phyloP scores from a whole-genome alignment of 92 coral and sea anemone genomes.

The Phenganax marumi region DNA sequence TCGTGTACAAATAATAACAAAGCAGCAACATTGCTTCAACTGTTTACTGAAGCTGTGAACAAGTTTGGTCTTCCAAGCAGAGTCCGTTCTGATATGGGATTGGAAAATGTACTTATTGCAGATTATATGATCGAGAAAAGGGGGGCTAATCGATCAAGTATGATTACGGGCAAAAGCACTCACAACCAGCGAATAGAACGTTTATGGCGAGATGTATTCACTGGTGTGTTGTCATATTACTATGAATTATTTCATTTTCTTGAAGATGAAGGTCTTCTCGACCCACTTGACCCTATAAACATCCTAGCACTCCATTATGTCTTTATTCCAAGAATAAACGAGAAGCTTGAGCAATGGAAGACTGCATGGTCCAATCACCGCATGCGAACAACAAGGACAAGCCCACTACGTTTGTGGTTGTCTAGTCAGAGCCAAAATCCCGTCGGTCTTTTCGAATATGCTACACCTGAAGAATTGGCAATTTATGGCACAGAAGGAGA shows the following conservation, averaged over 20 bases:
- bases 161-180: constrained; percentile 67
- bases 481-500: constrained; percentile 62
- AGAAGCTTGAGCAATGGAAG: constrained; percentile 63
- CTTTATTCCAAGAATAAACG: constrained; percentile 59
- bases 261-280: constrained; percentile 70
- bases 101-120: constrained; percentile 68
- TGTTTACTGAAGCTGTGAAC: constrained; percentile 59
- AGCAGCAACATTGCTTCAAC: constrained; percentile 56
- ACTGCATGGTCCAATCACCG: constrained; percentile 73
- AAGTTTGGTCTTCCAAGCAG: constrained; percentile 76
- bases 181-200: constrained; percentile 68
- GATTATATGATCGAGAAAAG: constrained; percentile 69
- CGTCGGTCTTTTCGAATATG: constrained; percentile 53
- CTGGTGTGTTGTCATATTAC: constrained; percentile 65
- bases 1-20: constrained; percentile 59
- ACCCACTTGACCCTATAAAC: constrained; percentile 59
- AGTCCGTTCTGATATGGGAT: constrained; percentile 69
- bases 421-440: constrained; percentile 70
- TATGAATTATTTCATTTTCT: constrained; percentile 68
- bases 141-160: constrained; percentile 66
- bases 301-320: constrained; percentile 66
- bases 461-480: constrained; percentile 27
- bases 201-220: constrained; percentile 73
- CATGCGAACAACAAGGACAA: constrained; percentile 70
- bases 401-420: constrained; percentile 68